phyloP scores from a whole-genome alignment of 2,888 invertebrate genomes.

The Leptinotarsa juncta region DNA sequence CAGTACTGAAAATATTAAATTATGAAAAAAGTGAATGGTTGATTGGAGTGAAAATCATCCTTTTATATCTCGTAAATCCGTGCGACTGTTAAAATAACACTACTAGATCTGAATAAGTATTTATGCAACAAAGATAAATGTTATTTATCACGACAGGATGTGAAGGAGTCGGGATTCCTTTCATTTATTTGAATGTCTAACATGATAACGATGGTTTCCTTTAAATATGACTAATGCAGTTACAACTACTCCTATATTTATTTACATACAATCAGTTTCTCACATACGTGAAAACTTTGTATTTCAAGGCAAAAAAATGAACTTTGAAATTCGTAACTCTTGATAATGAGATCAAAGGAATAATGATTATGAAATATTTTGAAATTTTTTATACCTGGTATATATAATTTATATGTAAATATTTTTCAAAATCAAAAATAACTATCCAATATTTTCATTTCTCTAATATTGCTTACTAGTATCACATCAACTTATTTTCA shows the following conservation, averaged over 20 bases:
- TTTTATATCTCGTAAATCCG: conserved; percentile 2
- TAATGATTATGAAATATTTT: too few species aligned
- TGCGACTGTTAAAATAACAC: conserved; percentile 3
- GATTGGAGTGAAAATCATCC: neutral
- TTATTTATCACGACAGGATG: conserved; percentile 54
- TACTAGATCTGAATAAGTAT: conserved; percentile 20
- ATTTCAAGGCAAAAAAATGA: neutral
- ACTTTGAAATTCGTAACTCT: neutral
- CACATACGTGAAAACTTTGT: neutral
- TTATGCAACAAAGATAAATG: conserved; percentile 34
- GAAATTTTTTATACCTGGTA: too few species aligned
- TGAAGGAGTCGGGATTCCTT: conserved; percentile 46
- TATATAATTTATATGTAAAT: too few species aligned
- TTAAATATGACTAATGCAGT: conserved; percentile 30
- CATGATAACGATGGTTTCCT: conserved; percentile 35
- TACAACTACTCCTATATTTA: conserved; percentile 11
- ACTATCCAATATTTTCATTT: too few species aligned
- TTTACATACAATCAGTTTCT: conserved; percentile 2
- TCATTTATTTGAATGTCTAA: conserved; percentile 23
- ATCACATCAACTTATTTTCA: too few species aligned
- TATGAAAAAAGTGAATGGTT: conserved; percentile 35
- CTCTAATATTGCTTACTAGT: too few species aligned
- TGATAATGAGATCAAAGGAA: too few species aligned
- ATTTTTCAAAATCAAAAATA: too few species aligned
- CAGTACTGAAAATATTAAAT: conserved; percentile 71